A percentile compares a stretch with the other conserved stretches of the same genome.
phyloP scores from a whole-genome alignment of 2,888 invertebrate genomes.

The Thymelicus sylvestris region DNA sequence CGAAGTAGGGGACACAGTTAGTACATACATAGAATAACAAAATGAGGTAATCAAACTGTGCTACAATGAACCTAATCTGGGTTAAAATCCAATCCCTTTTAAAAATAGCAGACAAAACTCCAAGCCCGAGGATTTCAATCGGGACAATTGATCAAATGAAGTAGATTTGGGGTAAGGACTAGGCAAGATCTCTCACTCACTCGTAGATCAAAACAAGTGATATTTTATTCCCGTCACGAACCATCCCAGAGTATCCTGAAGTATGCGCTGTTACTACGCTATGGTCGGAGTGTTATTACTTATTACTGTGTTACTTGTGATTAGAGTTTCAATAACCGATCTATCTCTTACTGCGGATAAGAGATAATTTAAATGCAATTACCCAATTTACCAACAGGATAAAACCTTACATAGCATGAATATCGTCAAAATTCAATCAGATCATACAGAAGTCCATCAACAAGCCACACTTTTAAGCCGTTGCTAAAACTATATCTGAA shows the following conservation, averaged over 20 bases:
- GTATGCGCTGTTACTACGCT: conserved; percentile 56
- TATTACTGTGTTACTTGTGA: not conserved
- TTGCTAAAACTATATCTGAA: not conserved
- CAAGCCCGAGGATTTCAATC: not conserved
- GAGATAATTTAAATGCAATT: too few species aligned
- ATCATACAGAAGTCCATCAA: too few species aligned
- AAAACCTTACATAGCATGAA: too few species aligned
- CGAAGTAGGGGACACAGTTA: too few species aligned
- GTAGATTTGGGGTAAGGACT: not conserved
- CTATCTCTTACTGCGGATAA: too few species aligned
- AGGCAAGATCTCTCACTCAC: conserved; percentile 2
- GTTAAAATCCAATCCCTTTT: not conserved
- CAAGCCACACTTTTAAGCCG: conserved; percentile 49
- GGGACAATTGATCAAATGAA: conserved; percentile 8
- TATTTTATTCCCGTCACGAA: conserved; percentile 65
- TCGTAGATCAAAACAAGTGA: conserved; percentile 38
- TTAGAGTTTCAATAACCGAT: too few species aligned
- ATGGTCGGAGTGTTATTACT: conserved; percentile 43
- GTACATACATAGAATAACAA: too few species aligned
- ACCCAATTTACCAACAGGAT: too few species aligned
- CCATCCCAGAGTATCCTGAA: conserved; percentile 38
- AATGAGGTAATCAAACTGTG: too few species aligned
- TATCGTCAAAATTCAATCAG: too few species aligned
- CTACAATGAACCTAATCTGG: not conserved
- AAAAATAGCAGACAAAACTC: not conserved